Evolutionary conservation across 2,797 vertebrate species (phyloP), one percentile per base, ranked within the genome.

Genomic region (Ciconia nigra): DNA sequence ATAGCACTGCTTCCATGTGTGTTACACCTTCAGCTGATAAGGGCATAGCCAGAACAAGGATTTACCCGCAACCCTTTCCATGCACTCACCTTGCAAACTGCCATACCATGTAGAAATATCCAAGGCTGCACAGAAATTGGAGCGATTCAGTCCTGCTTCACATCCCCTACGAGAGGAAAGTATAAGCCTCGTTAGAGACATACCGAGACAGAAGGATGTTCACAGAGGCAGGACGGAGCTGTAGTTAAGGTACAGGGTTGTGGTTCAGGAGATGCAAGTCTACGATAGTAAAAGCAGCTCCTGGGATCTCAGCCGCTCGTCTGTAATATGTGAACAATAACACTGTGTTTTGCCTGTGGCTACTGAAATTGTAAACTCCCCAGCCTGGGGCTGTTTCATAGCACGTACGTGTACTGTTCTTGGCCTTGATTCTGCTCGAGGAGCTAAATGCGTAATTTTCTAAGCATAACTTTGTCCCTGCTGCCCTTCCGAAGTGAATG

Each of bases 21-120:
- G 22, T 33, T 42, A 69, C 69, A 37, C 49, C 44, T 7, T 3
- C n/a, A 58, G 44, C 37, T 42, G 41, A 5, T 35, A 58, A 41
- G 46, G 51, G 46, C 63, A 19, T 0, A 31, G 63, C 47, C 42
- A 37, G 46, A 18, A 28, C 66, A 31, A 49, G 44, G 33, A 37
- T 33, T 57, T 25, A 10, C 55, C 51, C 5, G 2, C 18, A 59
- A 29, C 49, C 49, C 54, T 49, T 37, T 11, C 59, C 35, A 13
- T 4, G 28, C 17, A 1, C 33, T 39, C 13, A 20, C 59, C 59
- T 31, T 29, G 37, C 80, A 33, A 9, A 25, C 17, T 5, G 35
- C 61, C 24, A 39, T 1, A 13, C 28, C 28, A 2, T 0, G 2
- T 2, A 35, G 89, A 37, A 59, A 33, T 2, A 21, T 1, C 63